Evolutionary conservation across 2,113 vertebrate genomes (phyloP).

Genomic region (Rafetus swinhoei): DNA sequence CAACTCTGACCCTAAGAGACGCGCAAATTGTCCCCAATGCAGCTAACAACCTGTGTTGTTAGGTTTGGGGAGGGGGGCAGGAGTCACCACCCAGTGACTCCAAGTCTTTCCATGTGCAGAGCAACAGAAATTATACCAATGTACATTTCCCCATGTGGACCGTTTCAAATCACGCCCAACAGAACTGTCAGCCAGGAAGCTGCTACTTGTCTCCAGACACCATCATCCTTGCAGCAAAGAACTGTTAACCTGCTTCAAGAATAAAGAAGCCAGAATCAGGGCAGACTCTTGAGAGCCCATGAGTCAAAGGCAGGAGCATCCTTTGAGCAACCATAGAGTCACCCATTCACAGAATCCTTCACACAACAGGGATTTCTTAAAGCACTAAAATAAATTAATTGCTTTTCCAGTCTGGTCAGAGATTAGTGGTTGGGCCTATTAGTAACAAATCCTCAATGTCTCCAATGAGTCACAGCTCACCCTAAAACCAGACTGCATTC

Average conservation of each 20-base stretch:
- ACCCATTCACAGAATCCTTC: not conserved
- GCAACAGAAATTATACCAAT: not conserved
- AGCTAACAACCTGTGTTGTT: not conserved
- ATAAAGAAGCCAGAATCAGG: not conserved
- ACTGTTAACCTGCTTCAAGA: not conserved
- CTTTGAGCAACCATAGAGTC: not conserved
- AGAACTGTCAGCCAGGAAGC: not conserved
- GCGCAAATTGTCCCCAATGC: not conserved
- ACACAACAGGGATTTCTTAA: not conserved
- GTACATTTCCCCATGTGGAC: not conserved
- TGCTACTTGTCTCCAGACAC: not conserved
- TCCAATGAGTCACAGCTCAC: not conserved
- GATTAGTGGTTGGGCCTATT: not conserved
- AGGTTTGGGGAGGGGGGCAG: accelerated
- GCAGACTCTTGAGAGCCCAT: not conserved
- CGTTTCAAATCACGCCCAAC: not conserved
- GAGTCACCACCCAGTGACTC: not conserved
- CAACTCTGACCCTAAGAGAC: not conserved
- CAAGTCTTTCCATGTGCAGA: not conserved
- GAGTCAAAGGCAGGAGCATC: not conserved
- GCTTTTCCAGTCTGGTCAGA: not conserved
- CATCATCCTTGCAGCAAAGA: not conserved
- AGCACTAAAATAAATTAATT: not conserved
- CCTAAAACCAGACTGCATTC: not conserved
- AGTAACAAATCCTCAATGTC: not conserved